Evolutionary conservation across 2,888 invertebrate species (phyloP).

Genomic region (Steinernema scapterisci): DNA sequence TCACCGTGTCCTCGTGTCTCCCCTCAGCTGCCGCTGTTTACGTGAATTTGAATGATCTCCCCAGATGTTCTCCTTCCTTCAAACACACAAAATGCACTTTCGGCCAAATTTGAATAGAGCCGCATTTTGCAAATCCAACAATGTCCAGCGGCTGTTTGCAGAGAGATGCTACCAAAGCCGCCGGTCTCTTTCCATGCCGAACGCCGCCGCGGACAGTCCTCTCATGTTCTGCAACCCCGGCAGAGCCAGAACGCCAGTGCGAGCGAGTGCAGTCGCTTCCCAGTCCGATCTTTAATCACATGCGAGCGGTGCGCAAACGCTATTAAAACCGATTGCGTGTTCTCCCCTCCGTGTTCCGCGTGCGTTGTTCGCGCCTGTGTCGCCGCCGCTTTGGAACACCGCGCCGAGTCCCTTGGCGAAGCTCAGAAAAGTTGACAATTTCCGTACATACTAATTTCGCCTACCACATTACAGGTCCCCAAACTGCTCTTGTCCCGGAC

Average conservation of each 20-base stretch:
- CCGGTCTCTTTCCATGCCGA: too few species aligned
- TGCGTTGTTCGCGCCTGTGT: conserved; percentile 1
- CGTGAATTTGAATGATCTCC: too few species aligned
- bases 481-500: background rate
- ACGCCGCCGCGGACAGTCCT: too few species aligned
- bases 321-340: conserved; percentile 30
- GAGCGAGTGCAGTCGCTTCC: background rate
- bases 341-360: background rate
- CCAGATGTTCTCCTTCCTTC: too few species aligned
- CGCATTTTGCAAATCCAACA: background rate
- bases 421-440: conserved; percentile 5
- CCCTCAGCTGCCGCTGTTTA: too few species aligned
- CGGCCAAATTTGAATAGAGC: background rate
- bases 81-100: too few species aligned
- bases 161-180: too few species aligned
- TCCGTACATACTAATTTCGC: background rate
- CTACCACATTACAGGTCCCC: background rate
- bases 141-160: background rate
- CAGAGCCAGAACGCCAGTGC: background rate
- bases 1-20: too few species aligned
- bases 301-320: conserved; percentile 25
- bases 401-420: background rate
- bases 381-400: background rate
- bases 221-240: background rate
- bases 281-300: conserved; percentile 29